phyloP scores from a whole-genome alignment of 2,113 vertebrate genomes.

The Hassar affinis region DNA sequence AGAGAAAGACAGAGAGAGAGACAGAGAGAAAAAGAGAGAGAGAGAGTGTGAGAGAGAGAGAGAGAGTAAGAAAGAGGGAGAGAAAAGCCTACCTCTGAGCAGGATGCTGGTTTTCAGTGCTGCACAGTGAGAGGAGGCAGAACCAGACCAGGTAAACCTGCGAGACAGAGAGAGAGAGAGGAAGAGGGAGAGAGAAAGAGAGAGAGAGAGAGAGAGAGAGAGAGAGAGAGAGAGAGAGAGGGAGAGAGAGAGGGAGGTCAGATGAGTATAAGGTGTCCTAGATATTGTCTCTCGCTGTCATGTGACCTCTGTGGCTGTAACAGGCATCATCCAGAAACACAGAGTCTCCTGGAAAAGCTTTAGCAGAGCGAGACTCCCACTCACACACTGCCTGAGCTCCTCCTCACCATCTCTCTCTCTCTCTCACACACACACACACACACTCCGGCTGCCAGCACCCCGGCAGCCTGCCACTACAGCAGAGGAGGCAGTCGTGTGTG shows the following conservation, averaged over 20 bases:
- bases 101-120: conserved; percentile 15
- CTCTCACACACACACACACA: conserved; percentile 3
- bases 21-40: no score
- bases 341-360: not conserved
- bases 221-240: no score
- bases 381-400: conserved; percentile 5
- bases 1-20: not conserved
- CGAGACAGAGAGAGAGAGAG: conserved; percentile 23
- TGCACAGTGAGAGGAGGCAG: conserved; percentile 9
- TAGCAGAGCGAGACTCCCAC: not conserved
- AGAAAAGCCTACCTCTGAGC: not conserved
- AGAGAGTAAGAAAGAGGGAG: conserved; percentile 15
- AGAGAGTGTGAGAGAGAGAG: not conserved
- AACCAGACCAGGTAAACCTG: conserved; percentile 16
- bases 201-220: no score
- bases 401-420: conserved; percentile 2
- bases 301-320: conserved; percentile 6
- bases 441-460: conserved; percentile 22
- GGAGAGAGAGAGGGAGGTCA: conserved; percentile 28
- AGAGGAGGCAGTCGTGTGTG: no score
- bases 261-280: conserved; percentile 35
- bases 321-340: not conserved
- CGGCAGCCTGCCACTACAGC: conserved; percentile 8
- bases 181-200: no score
- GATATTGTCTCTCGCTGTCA: conserved; percentile 18